Conservation (phyloP, 64 coral and sea anemone species). For the Actinia equina region DNA sequence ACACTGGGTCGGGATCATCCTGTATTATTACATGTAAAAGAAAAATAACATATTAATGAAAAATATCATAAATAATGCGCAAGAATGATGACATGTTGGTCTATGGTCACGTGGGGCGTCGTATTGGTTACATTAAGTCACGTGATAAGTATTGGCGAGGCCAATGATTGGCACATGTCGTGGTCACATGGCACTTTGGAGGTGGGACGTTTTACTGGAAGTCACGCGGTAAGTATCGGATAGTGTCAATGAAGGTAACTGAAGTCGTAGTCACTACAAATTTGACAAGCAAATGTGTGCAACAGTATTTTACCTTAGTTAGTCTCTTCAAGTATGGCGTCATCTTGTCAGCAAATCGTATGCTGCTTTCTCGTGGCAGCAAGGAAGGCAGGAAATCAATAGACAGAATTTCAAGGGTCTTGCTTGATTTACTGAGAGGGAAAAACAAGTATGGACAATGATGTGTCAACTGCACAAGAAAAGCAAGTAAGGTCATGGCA, state of each 20-base stretch:
- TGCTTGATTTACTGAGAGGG: constrained; percentile 11
- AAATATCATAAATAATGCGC: background rate
- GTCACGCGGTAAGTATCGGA: background rate
- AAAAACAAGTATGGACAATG: background rate
- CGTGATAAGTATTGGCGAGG: no score
- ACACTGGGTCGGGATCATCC: constrained; percentile 27
- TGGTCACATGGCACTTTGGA: no score
- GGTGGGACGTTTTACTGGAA: background rate
- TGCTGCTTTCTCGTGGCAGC: constrained; percentile 47
- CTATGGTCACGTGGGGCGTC: no score
- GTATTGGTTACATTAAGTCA: no score
- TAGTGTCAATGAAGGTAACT: background rate
- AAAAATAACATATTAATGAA: background rate
- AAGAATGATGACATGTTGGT: background rate
- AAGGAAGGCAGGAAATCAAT: constrained; percentile 56
- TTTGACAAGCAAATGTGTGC: background rate
- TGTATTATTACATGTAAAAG: background rate
- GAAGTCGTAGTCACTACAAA: background rate
- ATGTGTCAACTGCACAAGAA: background rate
- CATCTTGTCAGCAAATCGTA: constrained; percentile 45
- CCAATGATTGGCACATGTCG: no score
- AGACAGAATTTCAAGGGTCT: constrained; percentile 41
- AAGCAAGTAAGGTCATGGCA: no score
- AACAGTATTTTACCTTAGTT: constrained; percentile 17
- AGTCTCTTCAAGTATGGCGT: constrained; percentile 43